phyloP scores from a whole-genome alignment of 2,113 vertebrate species.

The Sakesphorus luctuosus region DNA sequence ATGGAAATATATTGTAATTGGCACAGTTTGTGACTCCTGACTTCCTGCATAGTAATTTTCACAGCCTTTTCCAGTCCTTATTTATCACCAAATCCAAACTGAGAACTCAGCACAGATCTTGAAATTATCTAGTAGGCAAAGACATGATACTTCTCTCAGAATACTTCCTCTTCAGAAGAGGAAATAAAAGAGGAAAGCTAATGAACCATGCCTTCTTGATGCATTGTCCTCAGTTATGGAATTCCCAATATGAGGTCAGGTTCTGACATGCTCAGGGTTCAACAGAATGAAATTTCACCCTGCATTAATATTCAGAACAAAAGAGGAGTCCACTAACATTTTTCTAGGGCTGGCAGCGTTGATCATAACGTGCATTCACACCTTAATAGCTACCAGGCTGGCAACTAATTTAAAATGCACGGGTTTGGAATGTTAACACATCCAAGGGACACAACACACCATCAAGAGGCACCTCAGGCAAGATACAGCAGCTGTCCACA shows the following conservation, averaged over 20 bases:
- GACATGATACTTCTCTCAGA: not conserved
- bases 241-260: not conserved
- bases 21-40: slow-evolving; percentile 47
- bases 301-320: not conserved
- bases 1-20: slow-evolving; percentile 44
- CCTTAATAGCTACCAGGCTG: not conserved
- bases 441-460: not conserved
- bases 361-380: not conserved
- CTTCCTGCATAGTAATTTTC: slow-evolving; percentile 1
- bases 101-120: slow-evolving; percentile 10
- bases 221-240: accelerated
- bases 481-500: not conserved
- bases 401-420: not conserved
- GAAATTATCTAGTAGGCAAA: not conserved
- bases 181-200: not conserved
- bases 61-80: slow-evolving; percentile 42
- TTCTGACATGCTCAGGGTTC: not conserved
- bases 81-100: slow-evolving; percentile 39
- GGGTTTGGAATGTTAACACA: not conserved
- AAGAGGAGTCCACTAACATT: not conserved
- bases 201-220: not conserved
- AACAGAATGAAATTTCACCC: not conserved
- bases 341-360: not conserved
- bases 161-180: not conserved
- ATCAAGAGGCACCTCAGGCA: not conserved